These are phyloP conservation scores for Coendou prehensilis DNA, from an alignment of 2,797 vertebrate genomes.

Conservation along the genomic window DNA sequence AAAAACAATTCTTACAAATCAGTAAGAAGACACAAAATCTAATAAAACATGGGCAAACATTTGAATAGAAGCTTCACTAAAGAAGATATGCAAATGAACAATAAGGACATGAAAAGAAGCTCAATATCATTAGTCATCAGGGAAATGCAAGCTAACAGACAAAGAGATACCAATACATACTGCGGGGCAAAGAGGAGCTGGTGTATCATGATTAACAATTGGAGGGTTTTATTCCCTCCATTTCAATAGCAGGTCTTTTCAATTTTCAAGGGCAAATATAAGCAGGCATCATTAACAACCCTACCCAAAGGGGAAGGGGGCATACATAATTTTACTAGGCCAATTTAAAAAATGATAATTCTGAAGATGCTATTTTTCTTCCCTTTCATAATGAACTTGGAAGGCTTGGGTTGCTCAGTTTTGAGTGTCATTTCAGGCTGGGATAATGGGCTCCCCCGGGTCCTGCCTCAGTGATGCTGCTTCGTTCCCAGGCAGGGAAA, in stretches of 20 bases:
- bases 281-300: slow-evolving; percentile 68
- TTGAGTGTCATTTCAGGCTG: slow-evolving; percentile 71
- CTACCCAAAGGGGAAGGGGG: slow-evolving; percentile 22
- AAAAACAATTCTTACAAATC: neutral
- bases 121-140: slow-evolving; percentile 55
- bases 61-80: slow-evolving; percentile 59
- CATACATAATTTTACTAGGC: slow-evolving; percentile 79
- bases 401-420: slow-evolving; percentile 53
- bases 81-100: slow-evolving; percentile 75
- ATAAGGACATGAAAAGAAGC: slow-evolving; percentile 64
- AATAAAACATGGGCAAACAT: slow-evolving; percentile 65
- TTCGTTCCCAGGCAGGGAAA: slow-evolving; percentile 61
- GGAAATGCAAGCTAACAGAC: slow-evolving; percentile 69
- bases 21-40: neutral
- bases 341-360: slow-evolving; percentile 83
- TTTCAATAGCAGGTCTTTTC: slow-evolving; percentile 73
- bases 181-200: neutral
- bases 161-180: slow-evolving; percentile 50
- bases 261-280: slow-evolving; percentile 73
- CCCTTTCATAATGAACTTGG: slow-evolving; percentile 72
- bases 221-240: neutral
- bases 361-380: slow-evolving; percentile 68
- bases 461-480: slow-evolving; percentile 73
- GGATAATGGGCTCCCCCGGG: slow-evolving; percentile 72
- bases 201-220: slow-evolving; percentile 47